These are phyloP conservation scores for Hesperophylax magnus DNA, from an alignment of 1,140 invertebrate genomes.

Conservation along the genomic window DNA sequence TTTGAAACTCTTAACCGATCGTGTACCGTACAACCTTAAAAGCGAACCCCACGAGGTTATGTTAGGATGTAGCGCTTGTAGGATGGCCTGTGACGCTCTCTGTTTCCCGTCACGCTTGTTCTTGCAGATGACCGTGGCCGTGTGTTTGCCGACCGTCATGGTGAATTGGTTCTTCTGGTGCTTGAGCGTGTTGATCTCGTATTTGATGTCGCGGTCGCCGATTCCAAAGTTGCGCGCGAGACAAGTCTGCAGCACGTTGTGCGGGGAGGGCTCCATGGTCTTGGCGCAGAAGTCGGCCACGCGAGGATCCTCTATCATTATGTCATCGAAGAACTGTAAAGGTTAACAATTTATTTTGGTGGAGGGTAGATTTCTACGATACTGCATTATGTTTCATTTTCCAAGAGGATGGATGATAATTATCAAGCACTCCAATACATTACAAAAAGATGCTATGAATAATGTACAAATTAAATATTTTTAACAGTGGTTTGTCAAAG, in stretches of 20 bases:
- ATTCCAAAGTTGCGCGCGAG: constrained; percentile 94
- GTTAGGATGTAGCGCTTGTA: constrained; percentile 93
- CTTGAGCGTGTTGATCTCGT: constrained; percentile 87
- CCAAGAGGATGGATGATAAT: too few species aligned
- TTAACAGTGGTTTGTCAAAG: too few species aligned
- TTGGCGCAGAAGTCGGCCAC: constrained; percentile 95
- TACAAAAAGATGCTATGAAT: too few species aligned
- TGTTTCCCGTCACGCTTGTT: constrained; percentile 99
- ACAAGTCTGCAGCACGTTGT: constrained; percentile 93
- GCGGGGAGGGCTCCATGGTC: constrained; percentile 95
- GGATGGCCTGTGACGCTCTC: constrained; percentile 93
- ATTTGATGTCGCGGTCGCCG: constrained; percentile 89
- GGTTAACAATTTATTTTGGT: not conserved
- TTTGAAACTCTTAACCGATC: constrained; percentile 92
- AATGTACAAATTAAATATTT: too few species aligned
- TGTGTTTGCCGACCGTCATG: constrained; percentile 95
- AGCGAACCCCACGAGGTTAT: constrained; percentile 96
- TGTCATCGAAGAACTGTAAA: constrained; percentile 91
- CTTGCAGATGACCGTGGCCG: constrained; percentile 89
- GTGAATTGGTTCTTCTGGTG: constrained; percentile 95
- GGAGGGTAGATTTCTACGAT: too few species aligned
- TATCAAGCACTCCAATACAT: too few species aligned
- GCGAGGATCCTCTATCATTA: constrained; percentile 92
- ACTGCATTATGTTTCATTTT: too few species aligned
- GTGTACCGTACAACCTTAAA: constrained; percentile 92